A percentile compares a stretch with the other conserved stretches of the same genome.
These are phyloP conservation scores for Myioborus miniatus DNA, from an alignment of 2,797 vertebrate species.

Conservation along the genomic window DNA sequence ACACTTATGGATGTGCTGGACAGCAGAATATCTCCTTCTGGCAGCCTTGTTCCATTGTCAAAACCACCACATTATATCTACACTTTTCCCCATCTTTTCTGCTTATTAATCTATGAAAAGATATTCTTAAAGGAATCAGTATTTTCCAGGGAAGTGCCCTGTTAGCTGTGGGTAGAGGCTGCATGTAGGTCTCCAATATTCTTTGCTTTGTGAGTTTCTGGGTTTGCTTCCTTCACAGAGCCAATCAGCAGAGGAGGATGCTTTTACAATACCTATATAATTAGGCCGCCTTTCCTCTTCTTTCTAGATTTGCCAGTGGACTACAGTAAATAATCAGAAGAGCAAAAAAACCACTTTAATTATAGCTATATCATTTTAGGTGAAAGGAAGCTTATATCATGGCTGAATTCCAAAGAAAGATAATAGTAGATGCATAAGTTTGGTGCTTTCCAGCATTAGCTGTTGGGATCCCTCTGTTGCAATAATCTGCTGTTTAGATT, in stretches of 20 bases:
- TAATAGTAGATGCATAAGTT: background rate
- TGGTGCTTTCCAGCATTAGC: background rate
- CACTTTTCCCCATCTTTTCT: background rate
- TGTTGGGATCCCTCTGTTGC: background rate
- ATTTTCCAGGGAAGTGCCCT: background rate
- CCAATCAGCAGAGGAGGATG: background rate
- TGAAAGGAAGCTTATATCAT: background rate
- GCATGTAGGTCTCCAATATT: background rate
- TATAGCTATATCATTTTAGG: background rate
- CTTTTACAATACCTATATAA: background rate
- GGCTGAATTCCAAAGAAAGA: background rate
- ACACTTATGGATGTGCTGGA: background rate
- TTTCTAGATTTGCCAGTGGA: background rate
- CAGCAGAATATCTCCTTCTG: background rate
- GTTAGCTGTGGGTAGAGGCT: background rate
- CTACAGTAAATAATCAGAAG: background rate
- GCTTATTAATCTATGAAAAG: background rate
- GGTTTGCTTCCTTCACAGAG: background rate
- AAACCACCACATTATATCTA: background rate
- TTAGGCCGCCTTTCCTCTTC: background rate
- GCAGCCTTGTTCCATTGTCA: background rate
- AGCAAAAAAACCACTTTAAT: background rate
- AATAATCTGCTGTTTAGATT: background rate
- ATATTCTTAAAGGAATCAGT: background rate
- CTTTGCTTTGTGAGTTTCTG: background rate